A percentile compares a stretch with the other conserved stretches of the same genome.
phyloP scores from a whole-genome alignment of 2,797 vertebrate genomes.

The Merluccius polli region DNA sequence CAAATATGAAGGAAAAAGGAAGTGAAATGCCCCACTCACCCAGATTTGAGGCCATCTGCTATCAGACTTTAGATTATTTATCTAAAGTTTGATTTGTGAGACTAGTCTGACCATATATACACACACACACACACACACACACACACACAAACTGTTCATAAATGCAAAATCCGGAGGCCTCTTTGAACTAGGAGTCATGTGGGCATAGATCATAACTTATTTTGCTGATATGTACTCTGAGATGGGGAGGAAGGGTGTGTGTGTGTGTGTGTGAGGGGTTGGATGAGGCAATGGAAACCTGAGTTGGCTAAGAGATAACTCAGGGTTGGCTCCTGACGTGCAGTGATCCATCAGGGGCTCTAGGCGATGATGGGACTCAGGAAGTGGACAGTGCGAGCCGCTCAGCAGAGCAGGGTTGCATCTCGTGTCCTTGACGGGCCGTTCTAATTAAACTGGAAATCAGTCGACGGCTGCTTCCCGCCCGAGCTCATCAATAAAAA shows the following conservation, averaged over 20 bases:
- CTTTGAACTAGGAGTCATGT: conserved; percentile 39
- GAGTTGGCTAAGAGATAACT: conserved; percentile 33
- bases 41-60: neutral
- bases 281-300: conserved; percentile 22
- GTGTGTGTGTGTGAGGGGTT: neutral
- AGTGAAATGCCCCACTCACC: neutral
- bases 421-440: conserved; percentile 50
- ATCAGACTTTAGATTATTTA: neutral
- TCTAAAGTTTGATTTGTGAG: conserved; percentile 3
- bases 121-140: conserved; percentile 9
- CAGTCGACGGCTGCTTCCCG: conserved; percentile 48
- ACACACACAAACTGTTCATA: conserved; percentile 8
- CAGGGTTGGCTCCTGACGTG: conserved; percentile 24
- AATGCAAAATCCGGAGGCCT: conserved; percentile 24
- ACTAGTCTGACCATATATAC: conserved; percentile 7
- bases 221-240: conserved; percentile 24
- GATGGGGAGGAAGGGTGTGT: neutral
- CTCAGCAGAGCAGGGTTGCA: conserved; percentile 26
- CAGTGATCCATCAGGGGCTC: conserved; percentile 30
- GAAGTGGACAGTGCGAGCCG: conserved; percentile 22
- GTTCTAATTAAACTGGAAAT: conserved; percentile 56
- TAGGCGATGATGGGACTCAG: conserved; percentile 30
- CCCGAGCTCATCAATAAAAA: conserved; percentile 47
- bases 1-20: no score
- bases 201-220: conserved; percentile 25